Base-by-base conservation (phyloP, 2,113 vertebrate species). In the Lasiurus borealis region DNA sequence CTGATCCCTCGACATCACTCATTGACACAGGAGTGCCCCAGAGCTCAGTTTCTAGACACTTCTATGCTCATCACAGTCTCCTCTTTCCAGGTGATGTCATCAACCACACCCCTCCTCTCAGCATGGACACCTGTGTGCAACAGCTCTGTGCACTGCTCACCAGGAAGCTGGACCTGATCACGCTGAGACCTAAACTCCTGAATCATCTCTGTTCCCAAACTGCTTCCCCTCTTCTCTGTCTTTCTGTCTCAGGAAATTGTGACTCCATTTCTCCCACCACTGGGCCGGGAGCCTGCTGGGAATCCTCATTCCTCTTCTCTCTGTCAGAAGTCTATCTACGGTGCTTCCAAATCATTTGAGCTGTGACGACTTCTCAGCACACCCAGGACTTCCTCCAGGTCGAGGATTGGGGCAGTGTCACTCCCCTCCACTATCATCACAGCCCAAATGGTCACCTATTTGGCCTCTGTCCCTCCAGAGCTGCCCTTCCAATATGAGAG, bases 391-490 rank as follows among this genome's bases (percentile, higher is more conserved):
- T 5, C 16, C 4, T 1, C 8, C 50, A 50, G 31, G 21, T 21
- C 29, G 46, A 6, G 29, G 34, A 16, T 25, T 5, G 57, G 57
- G 21, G 10, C 16, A 29, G 15, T 23, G 27, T 29, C 21, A 9
- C 8, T 59, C 57, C 23, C 46, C 15, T 21, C 62, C 18, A 34
- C 19, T 18, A 14, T 5, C 10, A 0, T 18, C 46, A 25, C 0
- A 5, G 29, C 34, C 34, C 46, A 5, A 1, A 62, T 0, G 8
- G 44, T n/a, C 27, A 15, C 3, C 54, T 18, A 16, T 15, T 6
- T 2, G n/a, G 27, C 7, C 5, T 1, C 1, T 2, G 8, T 40
- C 34, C 29, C 9, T 59, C 25, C 36, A 46, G 10, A 50, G 21
- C 27, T 57, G 36, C 6, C 29, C 1, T 9, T 27, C 29, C 15